Conservation (phyloP, 2,797 vertebrate genomes). For the Rousettus madagascariensis region DNA sequence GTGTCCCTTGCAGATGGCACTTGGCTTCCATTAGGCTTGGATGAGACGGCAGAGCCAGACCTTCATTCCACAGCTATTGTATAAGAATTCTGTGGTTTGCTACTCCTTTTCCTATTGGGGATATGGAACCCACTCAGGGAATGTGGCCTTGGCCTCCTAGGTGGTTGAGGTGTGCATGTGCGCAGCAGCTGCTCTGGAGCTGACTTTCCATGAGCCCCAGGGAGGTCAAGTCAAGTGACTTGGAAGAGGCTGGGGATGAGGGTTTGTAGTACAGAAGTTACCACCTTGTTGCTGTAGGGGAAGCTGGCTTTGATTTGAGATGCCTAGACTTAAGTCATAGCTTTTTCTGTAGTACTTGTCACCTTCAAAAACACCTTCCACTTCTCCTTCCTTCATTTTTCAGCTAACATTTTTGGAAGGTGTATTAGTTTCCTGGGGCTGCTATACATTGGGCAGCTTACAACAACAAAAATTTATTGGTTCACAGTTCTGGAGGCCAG, state of each 20-base stretch:
- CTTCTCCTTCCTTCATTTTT: not conserved
- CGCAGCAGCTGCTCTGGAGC: not conserved
- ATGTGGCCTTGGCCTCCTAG: not conserved
- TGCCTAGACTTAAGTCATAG: not conserved
- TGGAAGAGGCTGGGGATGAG: not conserved
- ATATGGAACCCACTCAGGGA: not conserved
- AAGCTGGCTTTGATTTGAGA: not conserved
- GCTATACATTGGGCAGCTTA: not conserved
- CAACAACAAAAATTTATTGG: not conserved
- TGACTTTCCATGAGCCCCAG: not conserved
- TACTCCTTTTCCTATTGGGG: not conserved
- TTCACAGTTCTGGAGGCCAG: not conserved
- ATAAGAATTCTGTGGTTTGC: not conserved
- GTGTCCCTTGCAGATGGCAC: not conserved
- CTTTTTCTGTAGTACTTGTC: not conserved
- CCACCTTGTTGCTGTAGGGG: too few species aligned
- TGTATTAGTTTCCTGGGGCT: not conserved
- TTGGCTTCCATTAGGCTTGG: not conserved
- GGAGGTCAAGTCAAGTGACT: not conserved
- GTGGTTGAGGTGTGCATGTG: fast-evolving
- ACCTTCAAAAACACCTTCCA: not conserved
- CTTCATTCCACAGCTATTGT: not conserved
- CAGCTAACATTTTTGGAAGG: not conserved
- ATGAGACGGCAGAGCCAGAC: not conserved
- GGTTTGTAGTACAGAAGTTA: not conserved